Conservation (phyloP, 2,113 vertebrate species). For the Motacilla tschutschensis region DNA sequence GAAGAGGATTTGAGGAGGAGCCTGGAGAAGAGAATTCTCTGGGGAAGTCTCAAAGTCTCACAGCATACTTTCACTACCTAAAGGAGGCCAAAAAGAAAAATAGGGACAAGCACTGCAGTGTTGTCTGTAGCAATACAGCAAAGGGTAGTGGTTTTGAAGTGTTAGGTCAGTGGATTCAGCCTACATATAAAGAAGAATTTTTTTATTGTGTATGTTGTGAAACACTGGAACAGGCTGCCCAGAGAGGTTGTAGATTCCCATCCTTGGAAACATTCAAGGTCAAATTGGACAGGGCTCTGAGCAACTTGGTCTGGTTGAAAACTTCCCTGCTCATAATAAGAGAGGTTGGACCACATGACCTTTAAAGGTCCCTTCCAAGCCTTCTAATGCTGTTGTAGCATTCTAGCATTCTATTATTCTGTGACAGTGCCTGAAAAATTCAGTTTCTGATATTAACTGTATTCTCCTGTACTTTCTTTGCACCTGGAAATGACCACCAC, state of each 20-base stretch:
- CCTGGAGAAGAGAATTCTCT: not conserved
- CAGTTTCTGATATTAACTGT: not conserved
- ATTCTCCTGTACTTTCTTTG: not conserved
- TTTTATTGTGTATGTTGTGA: not conserved
- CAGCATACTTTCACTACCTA: not conserved
- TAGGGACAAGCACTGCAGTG: not conserved
- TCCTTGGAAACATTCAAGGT: not conserved
- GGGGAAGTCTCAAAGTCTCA: not conserved
- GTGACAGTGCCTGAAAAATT: not conserved
- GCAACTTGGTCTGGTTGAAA: not conserved
- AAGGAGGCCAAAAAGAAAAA: not conserved
- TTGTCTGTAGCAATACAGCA: rapidly evolving
- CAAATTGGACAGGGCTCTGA: not conserved
- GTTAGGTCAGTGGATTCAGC: not conserved
- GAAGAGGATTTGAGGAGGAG: rapidly evolving
- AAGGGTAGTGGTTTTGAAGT: not conserved
- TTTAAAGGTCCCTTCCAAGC: not conserved
- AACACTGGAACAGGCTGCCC: not conserved
- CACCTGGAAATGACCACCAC: not conserved
- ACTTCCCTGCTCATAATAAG: rapidly evolving
- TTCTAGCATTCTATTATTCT: not conserved
- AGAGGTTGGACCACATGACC: not conserved
- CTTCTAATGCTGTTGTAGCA: too few species aligned
- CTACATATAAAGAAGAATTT: not conserved
- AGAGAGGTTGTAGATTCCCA: not conserved